phyloP scores from a whole-genome alignment of 2,113 vertebrate genomes.

The Agapornis roseicollis region DNA sequence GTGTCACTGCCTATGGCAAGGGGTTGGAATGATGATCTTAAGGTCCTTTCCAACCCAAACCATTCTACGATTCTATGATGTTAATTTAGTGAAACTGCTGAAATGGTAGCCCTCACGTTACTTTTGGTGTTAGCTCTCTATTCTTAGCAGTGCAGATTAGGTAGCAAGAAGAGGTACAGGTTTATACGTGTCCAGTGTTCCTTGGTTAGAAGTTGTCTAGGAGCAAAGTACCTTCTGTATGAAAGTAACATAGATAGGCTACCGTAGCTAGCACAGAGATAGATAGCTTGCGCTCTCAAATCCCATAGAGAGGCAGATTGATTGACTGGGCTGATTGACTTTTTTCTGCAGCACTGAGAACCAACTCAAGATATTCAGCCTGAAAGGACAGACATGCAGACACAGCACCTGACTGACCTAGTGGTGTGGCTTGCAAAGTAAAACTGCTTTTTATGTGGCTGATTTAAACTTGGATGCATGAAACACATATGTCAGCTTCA shows the following conservation, averaged over 20 bases:
- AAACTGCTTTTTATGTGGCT: background rate
- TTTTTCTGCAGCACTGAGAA: background rate
- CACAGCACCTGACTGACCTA: background rate
- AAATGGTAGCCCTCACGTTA: background rate
- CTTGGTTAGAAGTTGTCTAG: background rate
- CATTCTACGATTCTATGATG: background rate
- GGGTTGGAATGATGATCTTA: background rate
- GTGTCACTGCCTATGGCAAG: background rate
- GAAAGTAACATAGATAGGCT: background rate
- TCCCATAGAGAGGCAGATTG: background rate
- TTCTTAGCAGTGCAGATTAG: background rate
- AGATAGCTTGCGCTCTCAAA: rapidly evolving
- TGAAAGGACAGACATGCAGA: background rate
- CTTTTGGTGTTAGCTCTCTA: background rate
- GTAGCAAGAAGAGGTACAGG: background rate
- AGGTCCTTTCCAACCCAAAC: background rate
- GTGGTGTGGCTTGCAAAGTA: background rate
- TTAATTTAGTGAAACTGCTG: background rate
- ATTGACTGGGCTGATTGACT: background rate
- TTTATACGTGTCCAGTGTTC: background rate
- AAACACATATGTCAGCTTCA: background rate
- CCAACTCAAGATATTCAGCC: background rate
- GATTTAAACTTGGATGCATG: background rate
- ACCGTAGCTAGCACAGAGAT: background rate
- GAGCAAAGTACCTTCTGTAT: background rate